phyloP scores from a whole-genome alignment of 2,888 invertebrate genomes.

The Augiades crinisus region DNA sequence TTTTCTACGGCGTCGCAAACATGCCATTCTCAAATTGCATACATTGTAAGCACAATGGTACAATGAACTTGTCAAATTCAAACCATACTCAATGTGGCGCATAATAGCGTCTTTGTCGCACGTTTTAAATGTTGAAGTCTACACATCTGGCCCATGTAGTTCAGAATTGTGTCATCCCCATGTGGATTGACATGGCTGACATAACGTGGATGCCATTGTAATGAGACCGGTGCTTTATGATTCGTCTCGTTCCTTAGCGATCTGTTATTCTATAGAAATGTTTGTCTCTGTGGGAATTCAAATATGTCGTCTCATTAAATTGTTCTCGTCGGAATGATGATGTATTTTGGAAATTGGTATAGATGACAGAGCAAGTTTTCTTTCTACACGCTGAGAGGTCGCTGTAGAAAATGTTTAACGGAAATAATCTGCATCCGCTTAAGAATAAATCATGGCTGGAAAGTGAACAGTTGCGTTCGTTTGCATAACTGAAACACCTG shows the following conservation, averaged over 20 bases:
- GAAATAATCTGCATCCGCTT: no score
- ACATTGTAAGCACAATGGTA: conserved; percentile 8
- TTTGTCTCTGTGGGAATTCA: neutral
- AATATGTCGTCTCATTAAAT: no score
- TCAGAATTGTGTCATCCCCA: conserved; percentile 10
- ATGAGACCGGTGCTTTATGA: conserved; percentile 9
- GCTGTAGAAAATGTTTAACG: no score
- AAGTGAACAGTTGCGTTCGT: no score
- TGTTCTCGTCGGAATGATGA: no score
- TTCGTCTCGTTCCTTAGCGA: neutral
- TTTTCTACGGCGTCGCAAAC: conserved; percentile 6
- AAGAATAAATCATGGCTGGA: no score
- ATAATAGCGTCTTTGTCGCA: conserved; percentile 5
- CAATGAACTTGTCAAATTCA: conserved; percentile 21
- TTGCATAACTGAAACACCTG: no score
- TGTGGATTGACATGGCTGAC: conserved; percentile 7
- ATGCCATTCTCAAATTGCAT: conserved; percentile 1
- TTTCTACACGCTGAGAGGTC: no score
- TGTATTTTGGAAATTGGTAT: no score
- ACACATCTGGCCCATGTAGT: conserved; percentile 16
- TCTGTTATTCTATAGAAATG: no score
- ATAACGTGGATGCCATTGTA: conserved; percentile 10
- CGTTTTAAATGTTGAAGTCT: conserved; percentile 11
- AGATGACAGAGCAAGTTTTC: no score
- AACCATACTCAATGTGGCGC: conserved; percentile 7